These are phyloP conservation scores for Zenarchopterus dispar DNA, from an alignment of 2,797 vertebrate species.

Conservation along the genomic window DNA sequence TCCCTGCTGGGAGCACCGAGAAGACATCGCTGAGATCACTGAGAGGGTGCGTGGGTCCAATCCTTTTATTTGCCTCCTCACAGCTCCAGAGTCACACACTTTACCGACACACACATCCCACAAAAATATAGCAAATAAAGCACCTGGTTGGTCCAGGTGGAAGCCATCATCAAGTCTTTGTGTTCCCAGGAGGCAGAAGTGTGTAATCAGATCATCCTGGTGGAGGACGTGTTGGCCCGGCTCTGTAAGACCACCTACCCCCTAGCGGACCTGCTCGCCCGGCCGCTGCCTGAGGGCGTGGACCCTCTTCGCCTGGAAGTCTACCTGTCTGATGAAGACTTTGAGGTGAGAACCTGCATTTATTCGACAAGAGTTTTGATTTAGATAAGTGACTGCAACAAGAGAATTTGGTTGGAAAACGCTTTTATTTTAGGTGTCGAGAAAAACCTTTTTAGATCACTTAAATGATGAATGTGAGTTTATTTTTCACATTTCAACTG, in stretches of 20 bases:
- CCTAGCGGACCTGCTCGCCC: conserved; percentile 85
- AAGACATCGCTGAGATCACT: conserved; percentile 93
- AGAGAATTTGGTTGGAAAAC: too few relatives aligned
- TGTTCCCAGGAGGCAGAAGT: conserved; percentile 88
- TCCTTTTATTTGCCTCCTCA: too few relatives aligned
- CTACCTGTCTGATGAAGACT: conserved; percentile 92
- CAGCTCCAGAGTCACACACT: too few relatives aligned
- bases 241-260: conserved; percentile 90
- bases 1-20: conserved; percentile 94
- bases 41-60: conserved; percentile 82
- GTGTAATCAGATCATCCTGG: conserved; percentile 93
- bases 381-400: too few relatives aligned
- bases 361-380: neutral
- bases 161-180: conserved; percentile 1
- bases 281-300: conserved; percentile 92
- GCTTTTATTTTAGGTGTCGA: too few relatives aligned
- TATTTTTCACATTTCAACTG: too few relatives aligned
- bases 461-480: too few relatives aligned
- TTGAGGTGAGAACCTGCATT: conserved; percentile 82
- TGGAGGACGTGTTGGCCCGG: conserved; percentile 91
- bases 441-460: too few relatives aligned
- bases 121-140: too few relatives aligned
- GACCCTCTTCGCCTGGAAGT: conserved; percentile 94
- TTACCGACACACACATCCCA: too few relatives aligned
- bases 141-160: conserved; percentile 4